Evolutionary conservation across 2,797 vertebrate genomes (phyloP).

Genomic region (Hydrophis major): DNA sequence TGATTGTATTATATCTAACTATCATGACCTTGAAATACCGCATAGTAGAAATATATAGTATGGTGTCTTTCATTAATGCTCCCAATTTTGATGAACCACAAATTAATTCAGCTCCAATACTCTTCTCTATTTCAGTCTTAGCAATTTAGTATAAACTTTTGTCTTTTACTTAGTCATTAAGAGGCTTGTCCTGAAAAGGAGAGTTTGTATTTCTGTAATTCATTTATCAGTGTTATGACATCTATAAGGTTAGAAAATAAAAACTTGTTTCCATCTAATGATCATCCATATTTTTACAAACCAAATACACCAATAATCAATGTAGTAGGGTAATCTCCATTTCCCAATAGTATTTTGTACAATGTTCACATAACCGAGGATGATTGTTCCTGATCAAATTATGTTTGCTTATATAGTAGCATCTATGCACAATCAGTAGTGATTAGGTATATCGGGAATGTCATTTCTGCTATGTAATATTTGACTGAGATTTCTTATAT

Average conservation of each 20-base stretch:
- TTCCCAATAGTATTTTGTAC: neutral
- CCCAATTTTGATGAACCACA: conserved; percentile 9
- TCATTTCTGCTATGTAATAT: neutral
- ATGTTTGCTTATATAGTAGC: neutral
- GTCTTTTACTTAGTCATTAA: neutral
- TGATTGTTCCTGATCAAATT: neutral
- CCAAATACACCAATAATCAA: neutral
- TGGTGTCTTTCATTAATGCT: neutral
- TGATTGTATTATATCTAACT: conserved; percentile 22
- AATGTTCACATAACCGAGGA: neutral
- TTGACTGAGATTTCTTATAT: neutral
- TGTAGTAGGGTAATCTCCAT: neutral
- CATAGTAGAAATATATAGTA: conserved; percentile 20
- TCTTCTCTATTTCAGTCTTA: neutral
- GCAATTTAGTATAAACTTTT: neutral
- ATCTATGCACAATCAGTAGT: neutral
- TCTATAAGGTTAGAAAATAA: neutral
- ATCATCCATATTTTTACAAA: neutral
- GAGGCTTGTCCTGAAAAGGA: neutral
- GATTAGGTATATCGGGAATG: neutral
- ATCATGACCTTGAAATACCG: conserved; percentile 34
- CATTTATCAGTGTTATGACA: neutral
- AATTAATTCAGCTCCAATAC: conserved; percentile 25
- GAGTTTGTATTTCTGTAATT: neutral
- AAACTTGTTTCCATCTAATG: neutral